Percentiles rank a stretch among this genome's conserved stretches.
Evolutionary conservation across 2,797 vertebrate species (phyloP).

Genomic region (Sebastes iracundus): DNA sequence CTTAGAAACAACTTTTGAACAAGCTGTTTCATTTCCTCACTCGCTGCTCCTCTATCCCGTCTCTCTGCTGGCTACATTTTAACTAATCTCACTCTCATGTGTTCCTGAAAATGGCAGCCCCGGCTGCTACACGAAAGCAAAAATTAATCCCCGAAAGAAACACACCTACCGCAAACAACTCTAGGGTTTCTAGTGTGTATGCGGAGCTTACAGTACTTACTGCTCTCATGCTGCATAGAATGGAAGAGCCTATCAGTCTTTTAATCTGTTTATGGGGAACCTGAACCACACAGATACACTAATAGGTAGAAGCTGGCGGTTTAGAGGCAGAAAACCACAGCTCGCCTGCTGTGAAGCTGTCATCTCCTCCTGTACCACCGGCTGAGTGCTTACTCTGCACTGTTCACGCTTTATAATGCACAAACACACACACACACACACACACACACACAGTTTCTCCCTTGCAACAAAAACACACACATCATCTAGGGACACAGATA

Average conservation of each 20-base stretch:
- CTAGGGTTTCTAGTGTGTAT: background rate
- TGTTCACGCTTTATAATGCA: constrained; percentile 34
- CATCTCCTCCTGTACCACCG: constrained; percentile 35
- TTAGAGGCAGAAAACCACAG: constrained; percentile 48
- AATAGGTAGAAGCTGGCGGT: constrained; percentile 28
- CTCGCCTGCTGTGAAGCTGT: constrained; percentile 47
- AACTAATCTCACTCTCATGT: constrained; percentile 48
- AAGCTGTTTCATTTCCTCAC: constrained; percentile 3
- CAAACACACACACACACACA: too few species aligned
- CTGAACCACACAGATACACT: constrained; percentile 28
- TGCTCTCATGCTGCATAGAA: constrained; percentile 4
- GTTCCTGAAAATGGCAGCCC: constrained; percentile 17
- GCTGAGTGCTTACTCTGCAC: constrained; percentile 46
- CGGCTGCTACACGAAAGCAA: constrained; percentile 17
- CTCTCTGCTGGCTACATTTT: constrained; percentile 2
- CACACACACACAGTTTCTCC: background rate
- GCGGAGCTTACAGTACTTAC: constrained; percentile 9
- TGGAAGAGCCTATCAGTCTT: constrained; percentile 17
- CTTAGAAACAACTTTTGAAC: constrained; percentile 33
- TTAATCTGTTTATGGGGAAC: constrained; percentile 48
- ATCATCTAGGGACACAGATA: background rate
- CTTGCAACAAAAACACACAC: background rate
- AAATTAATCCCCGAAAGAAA: constrained; percentile 42
- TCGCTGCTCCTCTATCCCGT: background rate
- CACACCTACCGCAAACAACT: constrained; percentile 40